A percentile compares a stretch with the other conserved stretches of the same genome.
phyloP scores from a whole-genome alignment of 2,888 invertebrate genomes.

The Campoletis raptor region DNA sequence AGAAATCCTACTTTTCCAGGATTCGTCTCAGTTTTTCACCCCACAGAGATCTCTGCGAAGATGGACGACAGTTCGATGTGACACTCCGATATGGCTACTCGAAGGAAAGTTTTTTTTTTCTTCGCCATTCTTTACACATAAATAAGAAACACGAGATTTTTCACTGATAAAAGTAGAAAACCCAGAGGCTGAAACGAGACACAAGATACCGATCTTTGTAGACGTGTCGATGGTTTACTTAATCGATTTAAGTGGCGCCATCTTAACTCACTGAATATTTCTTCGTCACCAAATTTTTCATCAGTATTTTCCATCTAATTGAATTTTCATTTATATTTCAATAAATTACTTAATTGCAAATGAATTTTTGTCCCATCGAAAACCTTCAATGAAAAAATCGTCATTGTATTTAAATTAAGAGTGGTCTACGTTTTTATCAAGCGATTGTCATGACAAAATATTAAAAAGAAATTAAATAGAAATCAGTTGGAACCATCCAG shows the following conservation, averaged over 20 bases:
- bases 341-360: too few species aligned
- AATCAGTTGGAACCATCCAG: background rate
- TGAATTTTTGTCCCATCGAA: background rate
- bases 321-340: background rate
- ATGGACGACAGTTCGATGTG: constrained; percentile 29
- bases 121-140: background rate
- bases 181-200: background rate
- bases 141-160: constrained; percentile 44
- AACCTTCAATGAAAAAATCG: background rate
- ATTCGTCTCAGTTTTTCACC: constrained; percentile 14
- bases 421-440: background rate
- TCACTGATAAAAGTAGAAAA: constrained; percentile 38
- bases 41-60: constrained; percentile 24
- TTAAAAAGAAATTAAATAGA: background rate
- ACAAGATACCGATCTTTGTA: constrained; percentile 47
- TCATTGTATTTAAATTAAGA: background rate
- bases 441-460: background rate
- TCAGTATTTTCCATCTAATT: background rate
- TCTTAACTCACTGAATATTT: constrained; percentile 13
- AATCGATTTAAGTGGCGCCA: constrained; percentile 25
- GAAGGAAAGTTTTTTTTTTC: constrained; percentile 14
- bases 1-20: constrained; percentile 41
- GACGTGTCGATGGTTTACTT: constrained; percentile 15
- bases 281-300: constrained; percentile 15
- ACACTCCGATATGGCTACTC: constrained; percentile 19